Percentiles rank a stretch among this genome's conserved stretches.
phyloP scores from a whole-genome alignment of 2,888 invertebrate species.

The Steinernema carpocapsae region DNA sequence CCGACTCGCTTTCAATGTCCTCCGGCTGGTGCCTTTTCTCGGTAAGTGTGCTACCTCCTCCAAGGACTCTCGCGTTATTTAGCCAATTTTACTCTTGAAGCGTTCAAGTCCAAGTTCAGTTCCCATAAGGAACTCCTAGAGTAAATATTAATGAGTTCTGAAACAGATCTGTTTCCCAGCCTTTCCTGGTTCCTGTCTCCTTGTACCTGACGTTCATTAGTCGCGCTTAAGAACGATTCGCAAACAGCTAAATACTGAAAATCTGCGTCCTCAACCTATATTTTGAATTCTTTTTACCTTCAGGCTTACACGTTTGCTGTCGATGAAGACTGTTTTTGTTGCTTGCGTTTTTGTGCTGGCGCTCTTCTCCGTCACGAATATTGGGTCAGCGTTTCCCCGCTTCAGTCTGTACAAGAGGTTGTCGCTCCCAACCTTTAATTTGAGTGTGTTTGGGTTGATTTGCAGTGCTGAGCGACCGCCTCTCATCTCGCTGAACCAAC shows the following conservation, averaged over 20 bases:
- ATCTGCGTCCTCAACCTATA: not conserved
- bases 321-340: constrained; percentile 6
- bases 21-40: not conserved
- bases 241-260: not conserved
- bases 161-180: too few species aligned
- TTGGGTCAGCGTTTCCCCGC: not conserved
- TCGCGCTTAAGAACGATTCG: not conserved
- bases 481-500: constrained; percentile 2
- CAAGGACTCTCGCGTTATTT: not conserved
- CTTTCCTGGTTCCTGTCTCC: not conserved
- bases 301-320: not conserved
- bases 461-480: not conserved
- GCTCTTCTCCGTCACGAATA: not conserved
- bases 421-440: not conserved
- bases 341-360: not conserved
- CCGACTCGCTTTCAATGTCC: not conserved
- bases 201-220: not conserved
- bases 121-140: not conserved
- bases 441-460: not conserved
- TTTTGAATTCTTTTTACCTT: not conserved
- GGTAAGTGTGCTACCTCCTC: not conserved
- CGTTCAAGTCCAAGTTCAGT: not conserved
- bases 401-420: not conserved
- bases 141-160: constrained; percentile 32
- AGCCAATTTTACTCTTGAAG: not conserved